phyloP scores from a whole-genome alignment of 2,113 vertebrate genomes.

The Centropus unirufus region DNA sequence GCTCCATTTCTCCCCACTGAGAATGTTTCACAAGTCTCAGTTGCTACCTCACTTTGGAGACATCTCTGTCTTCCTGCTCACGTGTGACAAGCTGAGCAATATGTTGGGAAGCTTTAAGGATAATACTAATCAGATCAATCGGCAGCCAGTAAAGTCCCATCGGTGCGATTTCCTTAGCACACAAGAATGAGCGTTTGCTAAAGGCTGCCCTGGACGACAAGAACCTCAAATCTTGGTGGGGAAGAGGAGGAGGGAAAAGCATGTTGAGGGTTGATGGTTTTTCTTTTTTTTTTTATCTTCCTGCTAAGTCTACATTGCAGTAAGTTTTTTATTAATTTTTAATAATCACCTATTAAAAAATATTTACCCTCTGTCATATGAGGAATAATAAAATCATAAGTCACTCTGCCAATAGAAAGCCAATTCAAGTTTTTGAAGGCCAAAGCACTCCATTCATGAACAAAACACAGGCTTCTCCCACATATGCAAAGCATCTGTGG shows the following conservation, averaged over 20 bases:
- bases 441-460: not conserved
- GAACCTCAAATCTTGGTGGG: not conserved
- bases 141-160: not conserved
- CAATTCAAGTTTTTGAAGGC: not conserved
- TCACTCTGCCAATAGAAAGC: not conserved
- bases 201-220: not conserved
- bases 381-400: not conserved
- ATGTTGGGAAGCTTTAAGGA: not conserved
- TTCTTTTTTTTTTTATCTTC: not conserved
- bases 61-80: not conserved
- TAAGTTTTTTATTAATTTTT: not conserved
- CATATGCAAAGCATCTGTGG: slow-evolving; percentile 3
- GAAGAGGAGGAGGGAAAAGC: not conserved
- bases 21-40: not conserved
- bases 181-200: not conserved
- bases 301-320: not conserved
- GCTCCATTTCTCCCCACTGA: not conserved
- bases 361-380: not conserved
- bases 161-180: not conserved
- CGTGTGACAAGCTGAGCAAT: not conserved
- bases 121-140: not conserved
- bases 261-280: not conserved
- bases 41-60: not conserved
- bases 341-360: not conserved
- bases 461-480: not conserved